Evolutionary conservation across 1,140 invertebrate species (phyloP).

Genomic region (Dinothrombium tinctorium): DNA sequence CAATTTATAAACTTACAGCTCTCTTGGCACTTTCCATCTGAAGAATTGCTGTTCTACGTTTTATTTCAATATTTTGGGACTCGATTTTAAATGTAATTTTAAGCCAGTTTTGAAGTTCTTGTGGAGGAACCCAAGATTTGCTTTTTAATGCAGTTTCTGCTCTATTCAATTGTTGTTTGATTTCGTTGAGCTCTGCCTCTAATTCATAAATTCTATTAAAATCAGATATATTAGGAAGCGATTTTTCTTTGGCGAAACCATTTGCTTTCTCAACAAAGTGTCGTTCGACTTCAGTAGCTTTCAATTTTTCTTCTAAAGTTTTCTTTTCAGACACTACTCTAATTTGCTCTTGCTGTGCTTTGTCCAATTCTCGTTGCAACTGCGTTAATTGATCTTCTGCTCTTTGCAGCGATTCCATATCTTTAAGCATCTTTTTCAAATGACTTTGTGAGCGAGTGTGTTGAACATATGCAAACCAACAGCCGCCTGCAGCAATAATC

Average conservation of each 20-base stretch:
- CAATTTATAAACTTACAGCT: slow-evolving; percentile 11
- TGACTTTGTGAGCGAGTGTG: slow-evolving; percentile 62
- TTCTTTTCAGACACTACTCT: slow-evolving; percentile 50
- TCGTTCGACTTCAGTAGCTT: slow-evolving; percentile 28
- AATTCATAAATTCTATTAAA: slow-evolving; percentile 7
- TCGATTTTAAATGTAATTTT: slow-evolving; percentile 84
- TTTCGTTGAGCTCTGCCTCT: slow-evolving; percentile 12
- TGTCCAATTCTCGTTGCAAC: slow-evolving; percentile 36
- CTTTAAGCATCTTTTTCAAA: slow-evolving; percentile 62
- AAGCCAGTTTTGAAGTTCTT: slow-evolving; percentile 70
- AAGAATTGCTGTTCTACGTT: slow-evolving; percentile 55
- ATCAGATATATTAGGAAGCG: neutral
- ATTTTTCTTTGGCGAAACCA: neutral
- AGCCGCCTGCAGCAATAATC: slow-evolving; percentile 55
- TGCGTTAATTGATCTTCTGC: slow-evolving; percentile 63
- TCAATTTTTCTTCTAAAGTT: slow-evolving; percentile 46
- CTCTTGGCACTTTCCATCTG: slow-evolving; percentile 66
- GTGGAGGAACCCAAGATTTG: slow-evolving; percentile 57
- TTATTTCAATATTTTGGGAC: slow-evolving; percentile 58
- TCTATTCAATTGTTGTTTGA: slow-evolving; percentile 39
- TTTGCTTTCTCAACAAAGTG: neutral
- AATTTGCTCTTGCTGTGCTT: slow-evolving; percentile 39
- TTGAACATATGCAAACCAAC: slow-evolving; percentile 67
- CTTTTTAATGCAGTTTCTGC: slow-evolving; percentile 70
- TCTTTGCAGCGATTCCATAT: slow-evolving; percentile 71